Conservation (phyloP, 23 tunicate genomes). For the Aplidium turbinatum region DNA sequence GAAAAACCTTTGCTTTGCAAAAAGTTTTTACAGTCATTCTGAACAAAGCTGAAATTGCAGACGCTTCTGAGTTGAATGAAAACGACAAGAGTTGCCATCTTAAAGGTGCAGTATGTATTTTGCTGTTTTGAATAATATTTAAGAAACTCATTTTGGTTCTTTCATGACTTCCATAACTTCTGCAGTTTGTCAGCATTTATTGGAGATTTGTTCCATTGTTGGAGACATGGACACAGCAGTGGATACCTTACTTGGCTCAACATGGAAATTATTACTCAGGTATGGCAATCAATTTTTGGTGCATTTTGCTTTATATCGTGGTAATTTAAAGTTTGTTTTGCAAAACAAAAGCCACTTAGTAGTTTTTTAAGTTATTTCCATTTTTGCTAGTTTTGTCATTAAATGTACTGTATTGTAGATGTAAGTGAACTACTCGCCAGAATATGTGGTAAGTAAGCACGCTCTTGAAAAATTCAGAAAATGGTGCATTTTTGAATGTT, state of each 20-base stretch:
- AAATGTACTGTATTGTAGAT: too few relatives aligned
- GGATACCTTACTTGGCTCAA: constrained; percentile 8
- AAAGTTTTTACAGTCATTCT: constrained; percentile 18
- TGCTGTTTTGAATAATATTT: background rate
- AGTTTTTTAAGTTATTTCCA: too few relatives aligned
- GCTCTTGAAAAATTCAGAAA: too few relatives aligned
- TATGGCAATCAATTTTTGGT: background rate
- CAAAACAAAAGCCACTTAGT: too few relatives aligned
- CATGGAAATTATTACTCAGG: constrained; percentile 28
- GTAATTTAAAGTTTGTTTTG: too few relatives aligned
- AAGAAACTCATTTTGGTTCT: background rate
- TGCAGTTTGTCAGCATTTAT: constrained; percentile 3
- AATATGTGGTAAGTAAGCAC: too few relatives aligned
- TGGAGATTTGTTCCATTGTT: constrained; percentile 10
- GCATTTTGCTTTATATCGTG: background rate
- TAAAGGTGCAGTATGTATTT: background rate
- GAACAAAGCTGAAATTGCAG: background rate
- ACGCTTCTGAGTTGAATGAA: background rate
- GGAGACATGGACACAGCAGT: constrained; percentile 29
- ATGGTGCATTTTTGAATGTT: too few relatives aligned
- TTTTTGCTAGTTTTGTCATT: too few relatives aligned
- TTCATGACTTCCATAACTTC: background rate
- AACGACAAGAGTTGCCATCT: background rate
- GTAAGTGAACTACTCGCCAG: too few relatives aligned
- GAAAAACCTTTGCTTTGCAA: constrained; percentile 23